These are phyloP conservation scores for Muscicapa comitata DNA, from an alignment of 2,797 vertebrate species.

Conservation along the genomic window DNA sequence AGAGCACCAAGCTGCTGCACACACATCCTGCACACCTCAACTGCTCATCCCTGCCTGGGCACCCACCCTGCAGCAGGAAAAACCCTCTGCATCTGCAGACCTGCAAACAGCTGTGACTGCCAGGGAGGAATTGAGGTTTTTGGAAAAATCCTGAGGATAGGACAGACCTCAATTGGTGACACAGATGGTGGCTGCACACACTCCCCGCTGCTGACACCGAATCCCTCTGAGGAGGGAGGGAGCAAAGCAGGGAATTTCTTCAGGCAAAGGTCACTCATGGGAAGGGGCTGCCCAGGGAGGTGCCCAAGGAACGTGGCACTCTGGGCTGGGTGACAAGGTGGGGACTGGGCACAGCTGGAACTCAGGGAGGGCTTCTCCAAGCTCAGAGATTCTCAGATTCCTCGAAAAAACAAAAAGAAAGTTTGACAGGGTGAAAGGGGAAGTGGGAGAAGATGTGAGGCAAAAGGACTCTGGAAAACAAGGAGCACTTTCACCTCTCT, in stretches of 20 bases:
- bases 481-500: not conserved
- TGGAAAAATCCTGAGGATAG: not conserved
- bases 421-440: not conserved
- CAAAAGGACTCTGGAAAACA: not conserved
- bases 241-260: not conserved
- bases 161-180: not conserved
- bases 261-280: not conserved
- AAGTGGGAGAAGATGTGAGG: not conserved
- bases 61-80: not conserved
- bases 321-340: not conserved
- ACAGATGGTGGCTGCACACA: accelerated
- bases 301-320: not conserved
- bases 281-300: not conserved
- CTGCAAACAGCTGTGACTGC: not conserved
- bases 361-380: not conserved
- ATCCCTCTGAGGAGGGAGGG: not conserved
- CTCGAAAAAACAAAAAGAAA: not conserved
- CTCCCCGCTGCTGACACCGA: not conserved
- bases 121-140: not conserved
- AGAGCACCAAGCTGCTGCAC: not conserved
- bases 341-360: not conserved
- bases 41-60: not conserved
- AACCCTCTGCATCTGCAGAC: not conserved
- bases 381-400: not conserved
- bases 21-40: not conserved